Percentiles rank a stretch among this genome's conserved stretches.
These are phyloP conservation scores for Rhinatrema bivittatum DNA, from an alignment of 2,797 vertebrate species.

Conservation along the genomic window DNA sequence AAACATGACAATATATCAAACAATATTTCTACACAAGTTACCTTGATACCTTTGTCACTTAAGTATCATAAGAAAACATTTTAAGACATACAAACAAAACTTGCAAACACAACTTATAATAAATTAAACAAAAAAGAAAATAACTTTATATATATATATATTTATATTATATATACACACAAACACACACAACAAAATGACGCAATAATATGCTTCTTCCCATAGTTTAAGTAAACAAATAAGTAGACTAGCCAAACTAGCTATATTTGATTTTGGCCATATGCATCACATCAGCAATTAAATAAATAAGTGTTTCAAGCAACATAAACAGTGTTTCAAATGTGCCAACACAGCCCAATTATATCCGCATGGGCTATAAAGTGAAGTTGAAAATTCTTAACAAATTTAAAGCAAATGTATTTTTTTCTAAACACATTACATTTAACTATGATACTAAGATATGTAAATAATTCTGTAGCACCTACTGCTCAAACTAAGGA, in stretches of 20 bases:
- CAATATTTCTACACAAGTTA: constrained; percentile 99
- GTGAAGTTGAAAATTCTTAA: constrained; percentile 72
- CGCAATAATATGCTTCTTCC: constrained; percentile 97
- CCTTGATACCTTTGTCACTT: constrained; percentile 99
- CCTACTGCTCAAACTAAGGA: constrained; percentile 99
- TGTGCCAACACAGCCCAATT: constrained; percentile 73
- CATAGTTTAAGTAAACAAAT: constrained; percentile 98
- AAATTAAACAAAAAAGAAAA: constrained; percentile 98
- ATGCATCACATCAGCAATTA: constrained; percentile 97
- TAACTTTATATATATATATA: constrained; percentile 99
- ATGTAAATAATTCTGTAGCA: constrained; percentile 99
- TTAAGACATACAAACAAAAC: constrained; percentile 91
- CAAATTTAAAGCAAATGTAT: constrained; percentile 73
- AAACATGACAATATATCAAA: constrained; percentile 99
- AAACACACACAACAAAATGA: constrained; percentile 98
- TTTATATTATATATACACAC: constrained; percentile 78
- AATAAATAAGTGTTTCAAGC: constrained; percentile 82
- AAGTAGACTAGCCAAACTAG: constrained; percentile 99
- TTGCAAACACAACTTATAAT: constrained; percentile 98
- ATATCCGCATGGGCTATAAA: constrained; percentile 72
- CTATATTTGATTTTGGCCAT: constrained; percentile 99
- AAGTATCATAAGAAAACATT: constrained; percentile 99
- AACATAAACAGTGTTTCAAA: constrained; percentile 76
- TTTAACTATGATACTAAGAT: constrained; percentile 99
- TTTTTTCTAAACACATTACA: constrained; percentile 81